These are phyloP conservation scores for Brachyptera putata DNA, from an alignment of 2,888 invertebrate species.

Conservation along the genomic window DNA sequence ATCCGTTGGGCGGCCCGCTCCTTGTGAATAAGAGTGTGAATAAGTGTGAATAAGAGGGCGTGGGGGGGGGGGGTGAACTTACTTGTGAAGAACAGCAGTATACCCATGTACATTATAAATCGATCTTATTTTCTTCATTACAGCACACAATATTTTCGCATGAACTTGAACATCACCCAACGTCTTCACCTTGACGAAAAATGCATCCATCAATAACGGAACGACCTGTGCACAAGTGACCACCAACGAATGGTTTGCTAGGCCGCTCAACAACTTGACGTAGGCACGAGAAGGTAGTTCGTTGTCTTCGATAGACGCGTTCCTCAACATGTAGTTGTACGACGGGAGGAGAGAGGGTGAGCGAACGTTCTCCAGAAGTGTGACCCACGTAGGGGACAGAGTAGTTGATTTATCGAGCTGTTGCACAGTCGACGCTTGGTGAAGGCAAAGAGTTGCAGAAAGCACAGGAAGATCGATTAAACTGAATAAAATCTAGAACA, in stretches of 20 bases:
- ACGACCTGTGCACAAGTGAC: slow-evolving; percentile 28
- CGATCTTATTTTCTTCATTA: slow-evolving; percentile 24
- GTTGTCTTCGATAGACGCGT: slow-evolving; percentile 17
- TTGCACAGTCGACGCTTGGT: slow-evolving; percentile 28
- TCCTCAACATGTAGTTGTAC: slow-evolving; percentile 28
- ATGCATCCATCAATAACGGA: slow-evolving; percentile 27
- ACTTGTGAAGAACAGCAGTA: slow-evolving; percentile 23
- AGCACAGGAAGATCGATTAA: slow-evolving; percentile 31
- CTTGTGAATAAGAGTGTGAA: no score
- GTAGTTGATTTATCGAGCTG: slow-evolving; percentile 15
- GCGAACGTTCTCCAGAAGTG: slow-evolving; percentile 25
- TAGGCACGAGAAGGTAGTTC: slow-evolving; percentile 13
- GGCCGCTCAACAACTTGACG: slow-evolving; percentile 23
- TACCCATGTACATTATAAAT: slow-evolving; percentile 26
- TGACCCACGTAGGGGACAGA: slow-evolving; percentile 20
- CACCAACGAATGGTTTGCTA: slow-evolving; percentile 27
- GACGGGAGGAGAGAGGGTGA: slow-evolving; percentile 15
- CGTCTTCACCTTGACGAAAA: slow-evolving; percentile 22
- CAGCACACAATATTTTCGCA: slow-evolving; percentile 20
- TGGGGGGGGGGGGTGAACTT: neutral
- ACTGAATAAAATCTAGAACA: slow-evolving; percentile 26
- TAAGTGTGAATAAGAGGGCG: neutral
- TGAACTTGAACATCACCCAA: slow-evolving; percentile 18
- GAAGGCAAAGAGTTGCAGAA: slow-evolving; percentile 31
- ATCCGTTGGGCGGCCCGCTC: no score